Conservation (phyloP, 1,140 invertebrate species). For the Meloidogyne floridensis region DNA sequence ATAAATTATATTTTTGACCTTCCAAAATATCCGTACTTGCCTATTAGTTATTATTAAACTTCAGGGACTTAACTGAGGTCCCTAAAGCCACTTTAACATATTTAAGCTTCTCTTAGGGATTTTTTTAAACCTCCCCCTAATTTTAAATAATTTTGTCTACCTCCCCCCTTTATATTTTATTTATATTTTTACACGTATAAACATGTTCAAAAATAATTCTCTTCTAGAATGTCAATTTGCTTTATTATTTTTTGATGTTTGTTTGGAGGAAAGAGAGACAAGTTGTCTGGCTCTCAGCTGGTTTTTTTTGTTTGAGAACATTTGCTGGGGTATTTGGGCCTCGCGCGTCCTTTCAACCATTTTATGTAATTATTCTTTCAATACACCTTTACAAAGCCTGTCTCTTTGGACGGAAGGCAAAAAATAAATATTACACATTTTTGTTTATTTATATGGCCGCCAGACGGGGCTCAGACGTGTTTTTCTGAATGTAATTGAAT, state of each 20-base stretch:
- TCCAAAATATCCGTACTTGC: no score
- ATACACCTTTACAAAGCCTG: slow-evolving; percentile 4
- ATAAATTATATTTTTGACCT: no score
- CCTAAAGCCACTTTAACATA: no score
- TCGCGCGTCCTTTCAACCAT: not conserved
- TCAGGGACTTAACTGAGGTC: no score
- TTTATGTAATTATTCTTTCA: not conserved
- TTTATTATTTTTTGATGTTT: not conserved
- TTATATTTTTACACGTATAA: not conserved
- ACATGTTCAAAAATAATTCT: not conserved
- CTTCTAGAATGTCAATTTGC: not conserved
- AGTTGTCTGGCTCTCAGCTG: not conserved
- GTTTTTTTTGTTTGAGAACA: not conserved
- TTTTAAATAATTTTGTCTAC: no score
- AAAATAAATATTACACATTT: not conserved
- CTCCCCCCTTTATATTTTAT: no score
- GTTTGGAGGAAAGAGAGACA: not conserved
- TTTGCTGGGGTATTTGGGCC: not conserved
- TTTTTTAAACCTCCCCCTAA: no score
- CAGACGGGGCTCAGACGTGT: not conserved
- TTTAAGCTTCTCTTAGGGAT: no score
- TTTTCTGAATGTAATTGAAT: not conserved
- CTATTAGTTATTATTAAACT: no score
- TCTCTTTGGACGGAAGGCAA: slow-evolving; percentile 5
- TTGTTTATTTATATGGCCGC: not conserved